A percentile compares a stretch with the other conserved stretches of the same genome.
phyloP scores from a whole-genome alignment of 2,888 invertebrate species.

The Tipula confusa region DNA sequence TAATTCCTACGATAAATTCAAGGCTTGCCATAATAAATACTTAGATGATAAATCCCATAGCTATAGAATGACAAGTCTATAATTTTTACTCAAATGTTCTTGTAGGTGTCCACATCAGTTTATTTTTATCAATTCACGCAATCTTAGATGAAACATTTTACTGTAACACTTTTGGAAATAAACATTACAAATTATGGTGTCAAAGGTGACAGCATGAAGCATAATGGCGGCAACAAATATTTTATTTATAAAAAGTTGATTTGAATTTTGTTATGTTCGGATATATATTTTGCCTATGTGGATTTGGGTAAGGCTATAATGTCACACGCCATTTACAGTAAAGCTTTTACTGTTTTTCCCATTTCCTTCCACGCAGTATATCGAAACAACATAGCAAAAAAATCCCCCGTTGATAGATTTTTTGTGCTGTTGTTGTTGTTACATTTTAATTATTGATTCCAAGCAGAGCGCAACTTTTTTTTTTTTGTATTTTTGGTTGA shows the following conservation, averaged over 20 bases:
- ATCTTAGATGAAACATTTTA: background rate
- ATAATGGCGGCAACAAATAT: background rate
- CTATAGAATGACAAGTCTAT: too few species aligned
- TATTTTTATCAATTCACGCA: background rate
- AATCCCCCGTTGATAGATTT: background rate
- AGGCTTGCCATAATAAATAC: too few species aligned
- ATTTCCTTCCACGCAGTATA: background rate
- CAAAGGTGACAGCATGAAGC: background rate
- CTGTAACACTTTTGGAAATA: background rate
- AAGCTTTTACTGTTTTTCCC: background rate
- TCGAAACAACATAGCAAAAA: background rate
- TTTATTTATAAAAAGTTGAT: background rate
- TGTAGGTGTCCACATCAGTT: background rate
- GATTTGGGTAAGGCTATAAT: background rate
- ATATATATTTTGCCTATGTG: background rate
- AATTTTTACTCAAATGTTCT: too few species aligned
- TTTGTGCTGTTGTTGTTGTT: background rate
- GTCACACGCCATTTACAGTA: background rate
- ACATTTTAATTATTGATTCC: conserved; percentile 12
- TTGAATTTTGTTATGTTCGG: background rate
- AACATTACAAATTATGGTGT: background rate
- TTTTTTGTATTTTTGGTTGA: background rate
- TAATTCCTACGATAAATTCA: too few species aligned
- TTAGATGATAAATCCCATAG: too few species aligned
- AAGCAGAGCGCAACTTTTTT: background rate